These are phyloP conservation scores for Serranus cabrilla DNA, from an alignment of 2,797 vertebrate species.

Conservation along the genomic window DNA sequence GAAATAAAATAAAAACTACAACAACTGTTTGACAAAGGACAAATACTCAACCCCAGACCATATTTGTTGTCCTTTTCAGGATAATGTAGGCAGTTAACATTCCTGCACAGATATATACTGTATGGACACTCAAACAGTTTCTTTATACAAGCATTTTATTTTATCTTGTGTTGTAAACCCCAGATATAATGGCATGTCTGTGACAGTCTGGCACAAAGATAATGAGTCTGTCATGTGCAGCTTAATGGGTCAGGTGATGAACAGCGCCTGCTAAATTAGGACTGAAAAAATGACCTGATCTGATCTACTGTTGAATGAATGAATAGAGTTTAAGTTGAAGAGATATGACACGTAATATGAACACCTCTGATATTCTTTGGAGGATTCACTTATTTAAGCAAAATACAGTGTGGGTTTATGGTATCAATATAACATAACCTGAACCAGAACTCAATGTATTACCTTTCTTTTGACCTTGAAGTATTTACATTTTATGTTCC, in stretches of 20 bases:
- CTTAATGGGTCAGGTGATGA: constrained; percentile 64
- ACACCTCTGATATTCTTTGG: background rate
- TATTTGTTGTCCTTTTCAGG: background rate
- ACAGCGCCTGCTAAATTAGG: constrained; percentile 54
- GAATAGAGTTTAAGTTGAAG: no score
- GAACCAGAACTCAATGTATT: no score
- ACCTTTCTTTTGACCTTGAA: no score
- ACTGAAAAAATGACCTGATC: constrained; percentile 14
- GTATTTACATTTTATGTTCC: background rate
- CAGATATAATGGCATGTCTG: background rate
- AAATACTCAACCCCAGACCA: background rate
- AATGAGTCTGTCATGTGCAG: constrained; percentile 54
- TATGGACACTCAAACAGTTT: background rate
- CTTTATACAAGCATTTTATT: background rate
- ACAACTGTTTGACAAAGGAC: background rate
- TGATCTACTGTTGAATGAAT: background rate
- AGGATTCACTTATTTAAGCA: background rate
- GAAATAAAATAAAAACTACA: no score
- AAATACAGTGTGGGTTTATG: background rate
- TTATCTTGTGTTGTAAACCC: background rate
- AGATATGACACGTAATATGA: background rate
- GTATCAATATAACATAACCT: background rate
- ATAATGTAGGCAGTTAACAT: background rate
- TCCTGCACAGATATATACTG: background rate
- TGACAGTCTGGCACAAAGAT: constrained; percentile 7